phyloP scores from a whole-genome alignment of 2,888 invertebrate species.

The Leptinotarsa tumamoca region DNA sequence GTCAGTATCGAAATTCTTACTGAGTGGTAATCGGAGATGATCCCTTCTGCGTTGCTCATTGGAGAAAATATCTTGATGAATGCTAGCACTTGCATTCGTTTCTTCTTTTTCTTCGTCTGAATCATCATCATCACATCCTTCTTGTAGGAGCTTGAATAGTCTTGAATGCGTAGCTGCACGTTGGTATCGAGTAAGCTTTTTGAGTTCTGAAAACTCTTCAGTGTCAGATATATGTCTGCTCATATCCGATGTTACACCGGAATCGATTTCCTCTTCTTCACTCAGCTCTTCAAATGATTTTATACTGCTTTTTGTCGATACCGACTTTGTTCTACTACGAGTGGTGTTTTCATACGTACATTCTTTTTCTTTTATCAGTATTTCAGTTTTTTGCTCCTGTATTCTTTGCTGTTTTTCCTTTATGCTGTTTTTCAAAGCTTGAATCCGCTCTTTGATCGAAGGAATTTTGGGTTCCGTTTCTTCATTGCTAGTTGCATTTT shows the following conservation, averaged over 20 bases:
- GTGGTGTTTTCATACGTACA: slow-evolving; percentile 48
- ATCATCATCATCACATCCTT: slow-evolving; percentile 68
- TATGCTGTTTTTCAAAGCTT: slow-evolving; percentile 60
- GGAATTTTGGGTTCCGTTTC: slow-evolving; percentile 46
- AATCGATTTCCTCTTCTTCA: slow-evolving; percentile 75
- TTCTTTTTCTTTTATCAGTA: slow-evolving; percentile 54
- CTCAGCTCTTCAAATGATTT: slow-evolving; percentile 64
- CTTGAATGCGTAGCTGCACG: slow-evolving; percentile 80
- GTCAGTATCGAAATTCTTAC: slow-evolving; percentile 51
- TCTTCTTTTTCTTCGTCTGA: slow-evolving; percentile 58
- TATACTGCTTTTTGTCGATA: slow-evolving; percentile 58
- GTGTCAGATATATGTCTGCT: slow-evolving; percentile 76
- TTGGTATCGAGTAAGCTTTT: slow-evolving; percentile 73
- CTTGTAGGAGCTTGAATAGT: slow-evolving; percentile 75
- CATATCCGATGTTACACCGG: slow-evolving; percentile 78
- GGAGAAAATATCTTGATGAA: slow-evolving; percentile 45
- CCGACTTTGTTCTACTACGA: slow-evolving; percentile 51
- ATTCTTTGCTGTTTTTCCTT: slow-evolving; percentile 49
- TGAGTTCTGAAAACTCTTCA: slow-evolving; percentile 73
- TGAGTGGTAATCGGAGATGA: slow-evolving; percentile 69
- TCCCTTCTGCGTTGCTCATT: slow-evolving; percentile 66
- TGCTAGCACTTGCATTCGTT: background rate
- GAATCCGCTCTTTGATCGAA: slow-evolving; percentile 63
- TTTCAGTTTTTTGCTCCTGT: slow-evolving; percentile 50
- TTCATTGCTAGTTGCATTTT: slow-evolving; percentile 44